These are phyloP conservation scores for Piscicola geometra DNA, from an alignment of 2,888 invertebrate species.

Conservation along the genomic window DNA sequence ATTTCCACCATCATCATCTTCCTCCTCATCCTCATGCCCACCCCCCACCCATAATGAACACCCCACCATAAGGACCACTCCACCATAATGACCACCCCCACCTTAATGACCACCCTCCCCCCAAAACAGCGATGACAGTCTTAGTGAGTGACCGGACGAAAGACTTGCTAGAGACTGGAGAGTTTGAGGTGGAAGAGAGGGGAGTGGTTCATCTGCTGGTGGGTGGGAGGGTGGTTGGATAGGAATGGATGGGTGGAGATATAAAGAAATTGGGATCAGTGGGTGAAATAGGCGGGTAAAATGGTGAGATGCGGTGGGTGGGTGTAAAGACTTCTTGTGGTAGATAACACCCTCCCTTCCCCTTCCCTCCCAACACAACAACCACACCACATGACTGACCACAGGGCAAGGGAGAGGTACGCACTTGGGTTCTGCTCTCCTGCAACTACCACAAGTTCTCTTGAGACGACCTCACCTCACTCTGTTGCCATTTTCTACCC, in stretches of 20 bases:
- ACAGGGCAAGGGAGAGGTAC: slow-evolving; percentile 8
- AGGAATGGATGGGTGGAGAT: background rate
- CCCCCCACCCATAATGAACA: no score
- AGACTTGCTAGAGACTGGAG: background rate
- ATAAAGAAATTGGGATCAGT: background rate
- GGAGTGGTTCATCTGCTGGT: slow-evolving; percentile 22
- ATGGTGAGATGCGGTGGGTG: no score
- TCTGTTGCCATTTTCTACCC: background rate
- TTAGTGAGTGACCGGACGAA: slow-evolving; percentile 8
- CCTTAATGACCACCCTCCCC: no score
- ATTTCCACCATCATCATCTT: no score
- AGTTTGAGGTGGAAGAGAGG: slow-evolving; percentile 22
- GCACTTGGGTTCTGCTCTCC: background rate
- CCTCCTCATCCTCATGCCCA: no score
- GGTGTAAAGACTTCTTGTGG: no score
- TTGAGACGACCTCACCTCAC: background rate
- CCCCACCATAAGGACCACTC: no score
- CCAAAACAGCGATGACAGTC: slow-evolving; percentile 15
- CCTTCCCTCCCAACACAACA: no score
- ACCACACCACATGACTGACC: no score
- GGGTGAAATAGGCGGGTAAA: background rate
- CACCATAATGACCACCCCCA: no score
- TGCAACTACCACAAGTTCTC: background rate
- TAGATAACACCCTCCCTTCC: no score
- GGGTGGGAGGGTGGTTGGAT: slow-evolving; percentile 41